Evolutionary conservation across 2,113 vertebrate genomes (phyloP).

Genomic region (Solea senegalensis): DNA sequence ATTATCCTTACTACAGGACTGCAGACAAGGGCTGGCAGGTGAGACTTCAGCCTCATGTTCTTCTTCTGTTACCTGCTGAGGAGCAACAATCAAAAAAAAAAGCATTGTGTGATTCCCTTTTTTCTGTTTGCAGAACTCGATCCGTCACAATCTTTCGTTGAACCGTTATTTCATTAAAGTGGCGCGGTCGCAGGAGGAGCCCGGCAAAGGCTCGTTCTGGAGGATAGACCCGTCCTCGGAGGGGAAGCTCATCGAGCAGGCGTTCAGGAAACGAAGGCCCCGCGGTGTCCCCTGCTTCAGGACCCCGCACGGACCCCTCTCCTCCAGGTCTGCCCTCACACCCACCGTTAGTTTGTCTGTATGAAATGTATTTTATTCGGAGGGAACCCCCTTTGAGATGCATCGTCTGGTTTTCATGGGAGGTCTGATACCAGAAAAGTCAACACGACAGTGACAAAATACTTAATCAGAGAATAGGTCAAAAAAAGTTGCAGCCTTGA

Average conservation of each 20-base stretch:
- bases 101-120: not conserved
- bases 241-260: conserved; percentile 96
- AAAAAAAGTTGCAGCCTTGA: no score
- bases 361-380: not conserved
- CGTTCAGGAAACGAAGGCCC: conserved; percentile 97
- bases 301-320: conserved; percentile 96
- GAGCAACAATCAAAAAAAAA: no score
- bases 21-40: conserved; percentile 99
- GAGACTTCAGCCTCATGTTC: conserved; percentile 6
- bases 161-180: conserved; percentile 99
- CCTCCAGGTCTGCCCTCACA: conserved; percentile 86
- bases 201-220: conserved; percentile 99
- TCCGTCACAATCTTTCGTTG: conserved; percentile 98
- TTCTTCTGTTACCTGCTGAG: not conserved
- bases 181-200: conserved; percentile 97
- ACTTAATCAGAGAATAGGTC: no score
- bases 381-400: not conserved
- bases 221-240: conserved; percentile 98
- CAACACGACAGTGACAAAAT: no score
- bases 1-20: conserved; percentile 96
- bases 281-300: conserved; percentile 98
- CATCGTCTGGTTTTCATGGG: no score
- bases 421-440: no score
- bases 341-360: not conserved
- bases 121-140: conserved; percentile 91